Evolutionary conservation across 1,140 invertebrate genomes (phyloP).

Genomic region (Euura saliciscinereae): DNA sequence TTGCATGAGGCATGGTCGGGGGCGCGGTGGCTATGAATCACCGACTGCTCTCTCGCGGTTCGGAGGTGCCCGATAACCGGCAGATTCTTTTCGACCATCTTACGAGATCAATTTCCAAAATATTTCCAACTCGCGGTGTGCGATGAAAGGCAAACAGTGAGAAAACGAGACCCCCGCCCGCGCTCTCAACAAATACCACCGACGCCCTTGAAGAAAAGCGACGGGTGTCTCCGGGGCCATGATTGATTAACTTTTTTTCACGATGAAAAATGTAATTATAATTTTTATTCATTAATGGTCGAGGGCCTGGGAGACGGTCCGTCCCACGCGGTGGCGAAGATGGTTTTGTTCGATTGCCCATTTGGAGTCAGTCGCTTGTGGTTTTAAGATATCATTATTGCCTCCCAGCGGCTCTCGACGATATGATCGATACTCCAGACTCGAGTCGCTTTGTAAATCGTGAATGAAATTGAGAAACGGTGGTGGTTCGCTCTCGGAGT

Average conservation of each 20-base stretch:
- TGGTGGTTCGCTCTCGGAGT: too few species aligned
- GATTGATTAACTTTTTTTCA: constrained; percentile 61
- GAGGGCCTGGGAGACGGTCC: background rate
- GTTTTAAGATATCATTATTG: constrained; percentile 59
- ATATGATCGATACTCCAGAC: too few species aligned
- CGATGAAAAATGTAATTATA: constrained; percentile 59
- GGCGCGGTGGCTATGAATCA: constrained; percentile 49
- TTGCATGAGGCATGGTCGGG: constrained; percentile 53
- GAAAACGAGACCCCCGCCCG: too few species aligned
- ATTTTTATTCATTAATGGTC: constrained; percentile 59
- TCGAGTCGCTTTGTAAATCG: too few species aligned
- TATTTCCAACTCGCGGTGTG: too few species aligned
- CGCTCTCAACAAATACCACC: background rate
- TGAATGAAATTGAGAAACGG: too few species aligned
- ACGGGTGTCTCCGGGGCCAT: constrained; percentile 31
- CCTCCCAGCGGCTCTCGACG: constrained; percentile 1
- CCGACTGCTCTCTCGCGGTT: constrained; percentile 54
- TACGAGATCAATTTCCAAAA: too few species aligned
- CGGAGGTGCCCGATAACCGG: constrained; percentile 46
- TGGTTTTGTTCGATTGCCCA: constrained; percentile 50
- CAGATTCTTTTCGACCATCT: too few species aligned
- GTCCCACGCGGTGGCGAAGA: constrained; percentile 24
- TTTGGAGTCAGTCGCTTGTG: constrained; percentile 55
- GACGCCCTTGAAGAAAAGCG: background rate
- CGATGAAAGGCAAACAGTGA: too few species aligned